Base-by-base conservation (phyloP, 1,140 invertebrate species). In the Pectinophora gossypiella region DNA sequence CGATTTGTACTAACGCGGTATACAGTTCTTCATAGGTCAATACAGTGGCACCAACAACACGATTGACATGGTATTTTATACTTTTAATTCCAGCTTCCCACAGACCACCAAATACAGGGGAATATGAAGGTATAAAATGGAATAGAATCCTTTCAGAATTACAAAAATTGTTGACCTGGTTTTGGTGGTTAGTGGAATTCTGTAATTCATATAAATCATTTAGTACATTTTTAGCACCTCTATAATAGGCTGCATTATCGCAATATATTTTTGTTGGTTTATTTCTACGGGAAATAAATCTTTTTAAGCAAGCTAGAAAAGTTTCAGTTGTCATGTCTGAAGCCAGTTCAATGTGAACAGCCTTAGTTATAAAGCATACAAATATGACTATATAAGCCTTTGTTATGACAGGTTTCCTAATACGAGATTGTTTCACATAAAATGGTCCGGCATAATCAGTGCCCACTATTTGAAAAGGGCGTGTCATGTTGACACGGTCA, bases 31-130 rank as follows among this genome's bases (percentile, higher is more conserved):
- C 23, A 12, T 27, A 12, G 23, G 23, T 27, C 5, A 27, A 12
- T 6, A 27, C 12, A 6, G 5, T 5, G 5, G 5, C 5, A 27
- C 23, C 23, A 48, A 63, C 19, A 1, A 69, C 45, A 21, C 56
- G 23, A 13, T 32, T 27, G 13, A 81, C 23, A 20, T 70, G 64
- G n/a, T 23, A 20, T 51, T 83, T 85, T 10, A 64, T 61, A 3
- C 60, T 59, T 55, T 66, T 66, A 0, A 85, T 62, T 19, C 70
- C 56, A 6, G 64, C 43, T 56, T 85, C 81, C 64, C 70, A 82
- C 7, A 62, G 21, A 20, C 74, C 75, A 22, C 38, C 38, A 16
- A 20, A 7, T 9, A 3, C 16, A 3, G 38, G 38, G 3, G 23
- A 27, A 27, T 27, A 27, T 5, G 5, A 6, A 6, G 23, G 23